Percentiles rank a stretch among this genome's conserved stretches.
These are phyloP conservation scores for Pongo abelii DNA, from an alignment of 2,113 vertebrate species.

Conservation along the genomic window DNA sequence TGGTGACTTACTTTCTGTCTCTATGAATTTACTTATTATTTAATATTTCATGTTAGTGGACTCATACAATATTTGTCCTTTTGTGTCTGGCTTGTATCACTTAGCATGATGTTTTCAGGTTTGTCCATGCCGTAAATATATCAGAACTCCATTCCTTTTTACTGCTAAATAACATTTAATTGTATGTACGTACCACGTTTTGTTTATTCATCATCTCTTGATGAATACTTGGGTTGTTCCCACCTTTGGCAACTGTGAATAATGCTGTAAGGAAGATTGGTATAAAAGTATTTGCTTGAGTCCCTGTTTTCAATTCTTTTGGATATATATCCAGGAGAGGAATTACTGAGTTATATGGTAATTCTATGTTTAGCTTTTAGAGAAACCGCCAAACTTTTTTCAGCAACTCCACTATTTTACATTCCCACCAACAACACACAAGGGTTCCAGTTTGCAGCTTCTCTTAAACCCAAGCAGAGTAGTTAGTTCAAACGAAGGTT, in stretches of 20 bases:
- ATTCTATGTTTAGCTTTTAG: slow-evolving; percentile 52
- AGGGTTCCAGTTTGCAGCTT: neutral
- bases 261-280: neutral
- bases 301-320: neutral
- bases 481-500: neutral
- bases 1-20: neutral
- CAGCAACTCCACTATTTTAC: neutral
- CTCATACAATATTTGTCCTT: neutral
- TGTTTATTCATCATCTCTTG: neutral
- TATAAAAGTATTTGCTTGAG: neutral
- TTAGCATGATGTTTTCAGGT: neutral
- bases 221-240: neutral
- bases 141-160: neutral
- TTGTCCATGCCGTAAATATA: neutral
- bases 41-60: neutral
- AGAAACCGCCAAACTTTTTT: slow-evolving; percentile 24
- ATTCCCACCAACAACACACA: neutral
- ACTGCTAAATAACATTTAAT: neutral
- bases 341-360: slow-evolving; percentile 37
- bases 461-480: neutral
- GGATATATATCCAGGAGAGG: slow-evolving; percentile 32
- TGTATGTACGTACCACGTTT: neutral
- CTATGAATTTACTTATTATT: neutral
- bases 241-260: slow-evolving; percentile 14
- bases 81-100: neutral